A percentile compares a stretch with the other conserved stretches of the same genome.
These are phyloP conservation scores for Myrmophylax atrothorax DNA, from an alignment of 2,113 vertebrate species.

Conservation along the genomic window DNA sequence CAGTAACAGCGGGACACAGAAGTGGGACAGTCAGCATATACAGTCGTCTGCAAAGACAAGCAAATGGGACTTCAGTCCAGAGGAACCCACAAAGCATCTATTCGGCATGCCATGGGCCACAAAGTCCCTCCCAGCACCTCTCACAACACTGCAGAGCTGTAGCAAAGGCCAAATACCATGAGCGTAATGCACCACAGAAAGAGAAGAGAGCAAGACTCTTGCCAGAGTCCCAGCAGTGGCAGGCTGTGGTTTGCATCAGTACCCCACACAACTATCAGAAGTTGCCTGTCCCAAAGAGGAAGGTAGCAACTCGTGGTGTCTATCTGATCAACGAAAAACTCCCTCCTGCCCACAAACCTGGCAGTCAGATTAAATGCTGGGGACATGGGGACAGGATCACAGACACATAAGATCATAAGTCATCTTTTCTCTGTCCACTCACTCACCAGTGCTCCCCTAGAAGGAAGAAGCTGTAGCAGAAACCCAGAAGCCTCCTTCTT, in stretches of 20 bases:
- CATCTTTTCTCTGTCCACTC: neutral
- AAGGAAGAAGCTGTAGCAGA: neutral
- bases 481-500: neutral
- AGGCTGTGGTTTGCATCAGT: neutral
- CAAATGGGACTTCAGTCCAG: neutral
- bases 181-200: neutral
- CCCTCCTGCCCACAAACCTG: neutral
- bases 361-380: neutral
- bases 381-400: fast-evolving
- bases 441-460: neutral
- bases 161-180: constrained; percentile 2
- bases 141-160: neutral
- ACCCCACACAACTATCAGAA: neutral
- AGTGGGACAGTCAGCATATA: neutral
- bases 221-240: neutral
- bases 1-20: neutral
- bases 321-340: neutral
- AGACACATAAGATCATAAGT: neutral
- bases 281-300: neutral
- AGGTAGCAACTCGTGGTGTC: neutral
- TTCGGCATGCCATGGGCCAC: neutral
- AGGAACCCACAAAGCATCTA: neutral
- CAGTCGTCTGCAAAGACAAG: neutral
- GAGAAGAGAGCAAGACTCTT: neutral
- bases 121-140: neutral